A percentile compares a stretch with the other conserved stretches of the same genome.
Evolutionary conservation across 2,888 invertebrate species (phyloP).

Genomic region (Xestia xanthographa): DNA sequence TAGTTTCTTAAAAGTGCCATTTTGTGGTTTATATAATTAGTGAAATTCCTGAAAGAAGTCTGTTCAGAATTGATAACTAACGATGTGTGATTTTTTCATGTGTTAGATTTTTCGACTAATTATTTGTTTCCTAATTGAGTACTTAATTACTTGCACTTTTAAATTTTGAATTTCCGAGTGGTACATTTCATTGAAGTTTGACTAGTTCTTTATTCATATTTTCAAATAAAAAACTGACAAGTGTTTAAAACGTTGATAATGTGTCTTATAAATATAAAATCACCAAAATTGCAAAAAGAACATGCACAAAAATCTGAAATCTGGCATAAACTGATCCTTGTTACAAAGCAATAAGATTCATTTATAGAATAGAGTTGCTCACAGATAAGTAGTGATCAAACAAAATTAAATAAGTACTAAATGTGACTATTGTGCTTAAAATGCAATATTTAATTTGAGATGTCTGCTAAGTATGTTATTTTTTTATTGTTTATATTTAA

Average conservation of each 20-base stretch:
- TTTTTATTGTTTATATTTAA: too few species aligned
- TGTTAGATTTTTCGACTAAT: neutral
- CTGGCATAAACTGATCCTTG: neutral
- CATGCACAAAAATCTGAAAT: neutral
- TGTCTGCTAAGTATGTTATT: too few species aligned
- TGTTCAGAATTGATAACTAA: neutral
- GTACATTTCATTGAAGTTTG: neutral
- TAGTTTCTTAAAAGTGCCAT: neutral
- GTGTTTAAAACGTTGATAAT: too few species aligned
- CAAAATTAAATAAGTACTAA: neutral
- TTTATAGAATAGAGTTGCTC: neutral
- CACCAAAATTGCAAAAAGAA: neutral
- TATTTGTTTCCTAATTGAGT: neutral
- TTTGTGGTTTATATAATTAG: neutral
- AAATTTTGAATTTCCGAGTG: neutral
- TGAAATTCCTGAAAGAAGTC: neutral
- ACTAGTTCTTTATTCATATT: neutral
- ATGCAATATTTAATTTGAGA: neutral
- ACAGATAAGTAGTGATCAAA: neutral
- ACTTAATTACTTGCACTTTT: neutral
- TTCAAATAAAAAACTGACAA: neutral
- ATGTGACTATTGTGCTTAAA: neutral
- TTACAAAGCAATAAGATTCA: conserved; percentile 5
- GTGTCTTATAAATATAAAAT: neutral
- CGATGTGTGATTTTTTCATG: neutral